These are phyloP conservation scores for Pollicipes pollicipes DNA, from an alignment of 1,140 invertebrate genomes.

Conservation along the genomic window DNA sequence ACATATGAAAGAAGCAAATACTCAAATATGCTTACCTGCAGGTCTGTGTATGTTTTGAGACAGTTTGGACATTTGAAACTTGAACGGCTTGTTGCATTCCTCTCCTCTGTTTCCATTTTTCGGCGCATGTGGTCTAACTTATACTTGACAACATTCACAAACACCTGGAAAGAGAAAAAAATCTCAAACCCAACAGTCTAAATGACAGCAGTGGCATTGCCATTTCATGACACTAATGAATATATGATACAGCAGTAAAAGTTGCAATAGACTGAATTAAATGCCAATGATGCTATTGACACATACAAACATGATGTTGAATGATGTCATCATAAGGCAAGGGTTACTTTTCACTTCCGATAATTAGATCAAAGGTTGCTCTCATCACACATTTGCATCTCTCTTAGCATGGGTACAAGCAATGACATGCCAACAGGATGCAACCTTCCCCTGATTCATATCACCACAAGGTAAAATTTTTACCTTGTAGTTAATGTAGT, in stretches of 20 bases:
- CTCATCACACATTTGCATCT: too few species aligned
- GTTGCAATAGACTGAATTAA: too few species aligned
- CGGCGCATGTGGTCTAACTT: constrained; percentile 89
- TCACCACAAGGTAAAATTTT: constrained; percentile 5
- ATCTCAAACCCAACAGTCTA: neutral
- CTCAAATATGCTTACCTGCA: constrained; percentile 30
- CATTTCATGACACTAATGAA: too few species aligned
- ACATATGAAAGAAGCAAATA: too few species aligned
- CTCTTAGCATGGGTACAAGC: neutral
- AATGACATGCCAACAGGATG: neutral
- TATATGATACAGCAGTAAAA: too few species aligned
- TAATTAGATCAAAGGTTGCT: too few species aligned
- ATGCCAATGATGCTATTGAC: too few species aligned
- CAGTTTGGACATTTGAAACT: constrained; percentile 87
- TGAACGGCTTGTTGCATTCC: constrained; percentile 80
- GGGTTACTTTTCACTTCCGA: too few species aligned
- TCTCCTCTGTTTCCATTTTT: constrained; percentile 67
- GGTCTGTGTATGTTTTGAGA: constrained; percentile 62
- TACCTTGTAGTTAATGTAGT: constrained; percentile 90
- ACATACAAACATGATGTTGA: too few species aligned
- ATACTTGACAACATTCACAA: constrained; percentile 94
- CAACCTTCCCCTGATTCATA: constrained; percentile 1
- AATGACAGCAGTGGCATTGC: too few species aligned
- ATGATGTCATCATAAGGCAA: too few species aligned
- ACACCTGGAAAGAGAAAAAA: constrained; percentile 38